A percentile compares a stretch with the other conserved stretches of the same genome.
Conservation (phyloP, 2,113 vertebrate species). For the Nycticryphes semicollaris region DNA sequence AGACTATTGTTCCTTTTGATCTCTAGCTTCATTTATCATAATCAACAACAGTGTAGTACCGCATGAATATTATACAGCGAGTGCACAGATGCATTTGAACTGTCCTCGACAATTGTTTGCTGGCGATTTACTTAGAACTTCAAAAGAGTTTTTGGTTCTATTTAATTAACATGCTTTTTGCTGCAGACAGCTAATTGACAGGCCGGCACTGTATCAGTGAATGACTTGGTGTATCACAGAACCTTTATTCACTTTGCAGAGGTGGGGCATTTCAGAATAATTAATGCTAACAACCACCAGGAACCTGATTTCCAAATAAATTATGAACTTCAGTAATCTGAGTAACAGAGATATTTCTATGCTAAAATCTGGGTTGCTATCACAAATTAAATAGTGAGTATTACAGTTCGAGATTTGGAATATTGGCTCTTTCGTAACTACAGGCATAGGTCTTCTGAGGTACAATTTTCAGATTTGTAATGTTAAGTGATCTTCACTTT, state of each 20-base stretch:
- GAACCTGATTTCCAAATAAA: background rate
- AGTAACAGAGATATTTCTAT: background rate
- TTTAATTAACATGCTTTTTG: background rate
- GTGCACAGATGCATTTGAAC: background rate
- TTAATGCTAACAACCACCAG: background rate
- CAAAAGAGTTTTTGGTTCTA: background rate
- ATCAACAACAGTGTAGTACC: background rate
- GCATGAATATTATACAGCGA: background rate
- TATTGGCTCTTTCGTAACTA: background rate
- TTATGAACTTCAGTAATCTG: background rate
- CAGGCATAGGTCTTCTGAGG: background rate
- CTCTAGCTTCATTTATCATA: background rate
- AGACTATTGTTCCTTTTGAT: conserved; percentile 26
- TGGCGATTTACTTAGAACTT: background rate
- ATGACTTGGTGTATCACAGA: background rate
- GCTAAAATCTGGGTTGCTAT: background rate
- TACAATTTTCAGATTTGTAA: background rate
- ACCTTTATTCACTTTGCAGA: background rate
- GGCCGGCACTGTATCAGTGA: background rate
- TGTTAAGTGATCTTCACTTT: background rate
- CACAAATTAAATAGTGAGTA: background rate
- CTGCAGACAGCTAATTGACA: background rate
- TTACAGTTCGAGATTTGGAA: background rate
- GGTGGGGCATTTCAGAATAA: background rate
- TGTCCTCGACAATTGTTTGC: background rate